Base-by-base conservation (phyloP, 2,888 invertebrate genomes). In the Archips crataeganus region DNA sequence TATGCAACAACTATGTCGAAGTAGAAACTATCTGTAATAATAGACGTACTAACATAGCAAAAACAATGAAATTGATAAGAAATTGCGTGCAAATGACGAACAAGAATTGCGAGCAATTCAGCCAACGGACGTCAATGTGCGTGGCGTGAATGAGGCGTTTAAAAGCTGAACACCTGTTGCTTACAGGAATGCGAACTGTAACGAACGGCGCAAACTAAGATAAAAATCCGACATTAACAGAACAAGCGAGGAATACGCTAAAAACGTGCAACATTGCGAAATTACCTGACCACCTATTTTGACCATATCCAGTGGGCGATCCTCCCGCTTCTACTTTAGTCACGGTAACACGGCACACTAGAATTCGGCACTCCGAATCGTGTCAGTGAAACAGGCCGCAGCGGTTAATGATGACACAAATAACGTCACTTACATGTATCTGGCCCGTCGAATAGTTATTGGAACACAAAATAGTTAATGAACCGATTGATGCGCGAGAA, bases 361-460 rank as follows among this genome's bases (percentile, higher is more conserved):
- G 77, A 80, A 83, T 83, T 86, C 80, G 80, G 70, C 61, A 63
- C 84, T 82, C 76, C 77, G 82, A 87, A 89, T 87, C 81, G 85
- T 87, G 86, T 86, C 85, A 87, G 84, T 84, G 85, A 85, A 84
- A 76, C 84, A 77, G 85, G 85, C 83, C 85, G 85, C 86, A 77
- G 81, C 86, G 81, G 84, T 86, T 85, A 90, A 87, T 84, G 84
- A 85, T 87, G 85, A 86, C 90, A 91, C 88, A 88, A 83, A 88
- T 69, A 89, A 87, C 87, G 83, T 81, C 87, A 93, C 94, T 94
- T 93, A 93, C 94, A 83, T 91, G 83, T 83, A 84, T 87, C 86
- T 83, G 85, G 84, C 80, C 79, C 79, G 81, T 81, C 82, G 80
- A 51, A 69, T 79, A 77, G 82, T 82, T 78, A 80, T 83, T 75